Conservation (phyloP, 1,140 invertebrate species). For the Maniola jurtina region DNA sequence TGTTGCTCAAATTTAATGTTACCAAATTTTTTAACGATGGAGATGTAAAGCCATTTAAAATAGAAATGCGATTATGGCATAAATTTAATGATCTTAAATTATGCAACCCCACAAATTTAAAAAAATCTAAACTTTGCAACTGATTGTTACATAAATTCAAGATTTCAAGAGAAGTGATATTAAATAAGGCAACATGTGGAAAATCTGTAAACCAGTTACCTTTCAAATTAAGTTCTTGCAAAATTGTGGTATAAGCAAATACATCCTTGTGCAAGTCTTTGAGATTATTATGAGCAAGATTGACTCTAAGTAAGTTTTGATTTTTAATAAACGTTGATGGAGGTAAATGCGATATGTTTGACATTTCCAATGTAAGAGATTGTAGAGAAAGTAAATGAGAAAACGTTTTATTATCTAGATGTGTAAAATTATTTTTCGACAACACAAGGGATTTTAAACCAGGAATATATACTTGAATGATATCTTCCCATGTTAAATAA, state of each 20-base stretch:
- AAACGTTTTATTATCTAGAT: conserved; percentile 83
- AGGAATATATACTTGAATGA: conserved; percentile 65
- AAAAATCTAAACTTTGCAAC: conserved; percentile 86
- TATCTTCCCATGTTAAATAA: conserved; percentile 74
- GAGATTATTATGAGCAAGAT: conserved; percentile 85
- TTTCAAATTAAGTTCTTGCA: conserved; percentile 87
- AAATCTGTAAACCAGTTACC: conserved; percentile 86
- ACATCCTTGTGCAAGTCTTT: conserved; percentile 82
- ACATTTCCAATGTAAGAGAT: conserved; percentile 84
- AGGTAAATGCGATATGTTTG: conserved; percentile 83
- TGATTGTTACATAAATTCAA: conserved; percentile 86
- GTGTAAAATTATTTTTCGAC: conserved; percentile 88
- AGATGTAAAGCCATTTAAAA: conserved; percentile 87
- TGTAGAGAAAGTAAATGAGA: conserved; percentile 87
- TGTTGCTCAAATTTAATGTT: conserved; percentile 87
- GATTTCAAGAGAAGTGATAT: conserved; percentile 85
- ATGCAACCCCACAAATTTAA: conserved; percentile 85
- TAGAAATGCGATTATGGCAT: conserved; percentile 86
- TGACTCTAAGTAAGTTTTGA: conserved; percentile 85
- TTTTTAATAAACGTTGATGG: conserved; percentile 86
- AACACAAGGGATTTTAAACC: conserved; percentile 82
- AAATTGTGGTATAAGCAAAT: conserved; percentile 83
- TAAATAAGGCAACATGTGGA: conserved; percentile 87
- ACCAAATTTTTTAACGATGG: conserved; percentile 86
- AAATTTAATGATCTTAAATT: conserved; percentile 87